Evolutionary conservation across 2,113 vertebrate genomes (phyloP).

Genomic region (Scalopus aquaticus): DNA sequence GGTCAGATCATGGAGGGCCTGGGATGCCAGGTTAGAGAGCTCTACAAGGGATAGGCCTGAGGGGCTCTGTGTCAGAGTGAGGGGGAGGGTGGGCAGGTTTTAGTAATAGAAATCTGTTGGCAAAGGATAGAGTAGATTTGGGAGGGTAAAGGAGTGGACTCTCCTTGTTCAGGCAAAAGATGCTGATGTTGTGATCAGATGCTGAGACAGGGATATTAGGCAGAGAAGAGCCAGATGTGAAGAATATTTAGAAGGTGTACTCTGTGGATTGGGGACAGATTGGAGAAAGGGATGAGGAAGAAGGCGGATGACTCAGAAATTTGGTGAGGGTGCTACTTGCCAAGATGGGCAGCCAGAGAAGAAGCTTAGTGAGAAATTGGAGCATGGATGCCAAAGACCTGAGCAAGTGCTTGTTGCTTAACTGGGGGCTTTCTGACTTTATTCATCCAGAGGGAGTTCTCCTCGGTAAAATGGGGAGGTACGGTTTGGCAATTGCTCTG

Average conservation of each 20-base stretch:
- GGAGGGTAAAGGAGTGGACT: neutral
- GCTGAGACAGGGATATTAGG: neutral
- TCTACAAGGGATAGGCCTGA: neutral
- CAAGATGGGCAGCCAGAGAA: neutral
- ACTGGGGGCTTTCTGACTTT: neutral
- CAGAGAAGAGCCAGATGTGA: neutral
- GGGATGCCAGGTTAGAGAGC: neutral
- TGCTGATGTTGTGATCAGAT: neutral
- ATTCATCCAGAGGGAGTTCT: neutral
- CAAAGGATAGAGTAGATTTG: neutral
- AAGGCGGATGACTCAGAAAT: neutral
- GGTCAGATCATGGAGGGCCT: neutral
- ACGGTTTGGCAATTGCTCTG: neutral
- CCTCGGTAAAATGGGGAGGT: neutral
- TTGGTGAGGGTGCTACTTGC: neutral
- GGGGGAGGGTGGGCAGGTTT: neutral
- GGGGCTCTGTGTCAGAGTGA: accelerated
- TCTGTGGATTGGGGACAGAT: neutral
- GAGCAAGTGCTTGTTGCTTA: neutral
- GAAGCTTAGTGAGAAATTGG: neutral
- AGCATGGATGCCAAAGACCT: neutral
- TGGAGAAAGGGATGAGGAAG: neutral
- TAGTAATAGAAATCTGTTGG: neutral
- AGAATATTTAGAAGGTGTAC: neutral
- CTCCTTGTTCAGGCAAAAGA: neutral